Evolutionary conservation across 2,888 invertebrate genomes (phyloP).

Genomic region (Leptopilina myrica): DNA sequence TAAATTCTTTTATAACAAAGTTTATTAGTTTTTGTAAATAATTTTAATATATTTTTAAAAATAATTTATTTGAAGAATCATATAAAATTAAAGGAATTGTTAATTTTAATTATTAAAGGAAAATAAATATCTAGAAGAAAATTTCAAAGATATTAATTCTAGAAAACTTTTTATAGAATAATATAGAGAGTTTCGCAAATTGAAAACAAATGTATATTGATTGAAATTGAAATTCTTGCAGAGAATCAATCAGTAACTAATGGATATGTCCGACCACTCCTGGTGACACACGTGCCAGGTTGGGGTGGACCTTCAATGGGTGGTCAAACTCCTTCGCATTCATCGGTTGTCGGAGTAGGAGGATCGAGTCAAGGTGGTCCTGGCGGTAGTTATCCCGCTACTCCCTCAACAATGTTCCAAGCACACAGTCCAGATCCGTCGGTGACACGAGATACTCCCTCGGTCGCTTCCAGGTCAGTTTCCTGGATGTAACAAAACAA

Average conservation of each 20-base stretch:
- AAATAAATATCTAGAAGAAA: neutral
- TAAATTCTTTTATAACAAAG: too few relatives aligned
- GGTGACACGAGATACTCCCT: constrained; percentile 83
- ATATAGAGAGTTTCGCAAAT: too few relatives aligned
- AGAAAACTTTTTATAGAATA: too few relatives aligned
- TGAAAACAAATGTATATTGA: neutral
- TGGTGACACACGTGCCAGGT: constrained; percentile 90
- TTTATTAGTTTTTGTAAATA: too few relatives aligned
- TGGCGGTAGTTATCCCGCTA: constrained; percentile 79
- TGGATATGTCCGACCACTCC: constrained; percentile 91
- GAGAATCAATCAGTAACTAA: constrained; percentile 82
- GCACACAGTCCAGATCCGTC: constrained; percentile 85
- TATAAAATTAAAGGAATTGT: too few relatives aligned
- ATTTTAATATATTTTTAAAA: too few relatives aligned
- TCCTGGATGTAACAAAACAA: constrained; percentile 69
- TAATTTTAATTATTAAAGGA: too few relatives aligned
- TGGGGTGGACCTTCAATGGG: constrained; percentile 78
- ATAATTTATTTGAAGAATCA: too few relatives aligned
- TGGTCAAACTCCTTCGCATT: constrained; percentile 73
- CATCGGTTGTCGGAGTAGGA: constrained; percentile 75
- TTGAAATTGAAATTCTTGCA: constrained; percentile 61
- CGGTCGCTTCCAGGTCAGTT: constrained; percentile 86
- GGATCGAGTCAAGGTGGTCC: constrained; percentile 77
- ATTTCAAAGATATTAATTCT: too few relatives aligned
- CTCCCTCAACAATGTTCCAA: constrained; percentile 81